phyloP scores from a whole-genome alignment of 2,888 invertebrate species.

The Xanthia icteritia region DNA sequence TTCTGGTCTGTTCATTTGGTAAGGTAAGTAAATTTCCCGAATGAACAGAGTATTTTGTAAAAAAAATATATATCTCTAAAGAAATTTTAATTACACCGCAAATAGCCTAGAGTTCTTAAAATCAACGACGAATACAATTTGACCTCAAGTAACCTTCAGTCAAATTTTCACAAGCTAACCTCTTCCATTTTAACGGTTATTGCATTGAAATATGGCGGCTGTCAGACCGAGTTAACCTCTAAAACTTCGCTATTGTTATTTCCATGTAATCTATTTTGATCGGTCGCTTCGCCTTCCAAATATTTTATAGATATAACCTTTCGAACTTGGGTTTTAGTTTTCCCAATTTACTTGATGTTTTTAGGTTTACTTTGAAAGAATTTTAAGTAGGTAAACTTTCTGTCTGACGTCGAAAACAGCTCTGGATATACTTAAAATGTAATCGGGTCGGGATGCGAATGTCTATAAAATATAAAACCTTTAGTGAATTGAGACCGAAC shows the following conservation, averaged over 20 bases:
- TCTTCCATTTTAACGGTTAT: conserved; percentile 40
- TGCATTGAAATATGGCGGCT: conserved; percentile 33
- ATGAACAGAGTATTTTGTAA: background rate
- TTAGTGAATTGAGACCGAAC: background rate
- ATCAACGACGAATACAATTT: background rate
- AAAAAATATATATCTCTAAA: background rate
- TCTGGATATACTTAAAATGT: background rate
- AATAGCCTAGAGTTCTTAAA: conserved; percentile 12
- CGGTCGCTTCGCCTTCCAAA: conserved; percentile 24
- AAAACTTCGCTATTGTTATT: conserved; percentile 43
- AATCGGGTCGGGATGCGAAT: background rate
- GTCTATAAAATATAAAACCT: background rate
- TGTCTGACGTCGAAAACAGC: background rate
- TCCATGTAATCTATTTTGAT: conserved; percentile 42
- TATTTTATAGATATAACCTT: conserved; percentile 35
- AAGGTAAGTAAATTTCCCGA: background rate
- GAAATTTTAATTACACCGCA: background rate
- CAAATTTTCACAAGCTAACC: conserved; percentile 36
- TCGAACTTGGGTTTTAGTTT: conserved; percentile 18
- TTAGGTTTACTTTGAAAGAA: conserved; percentile 21
- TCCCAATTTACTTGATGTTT: conserved; percentile 19
- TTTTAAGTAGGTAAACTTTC: conserved; percentile 25
- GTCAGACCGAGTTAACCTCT: conserved; percentile 20
- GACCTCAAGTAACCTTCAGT: conserved; percentile 17
- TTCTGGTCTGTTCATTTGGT: background rate